Conservation (phyloP, 2,888 invertebrate species). For the Caenorhabditis panamensis region DNA sequence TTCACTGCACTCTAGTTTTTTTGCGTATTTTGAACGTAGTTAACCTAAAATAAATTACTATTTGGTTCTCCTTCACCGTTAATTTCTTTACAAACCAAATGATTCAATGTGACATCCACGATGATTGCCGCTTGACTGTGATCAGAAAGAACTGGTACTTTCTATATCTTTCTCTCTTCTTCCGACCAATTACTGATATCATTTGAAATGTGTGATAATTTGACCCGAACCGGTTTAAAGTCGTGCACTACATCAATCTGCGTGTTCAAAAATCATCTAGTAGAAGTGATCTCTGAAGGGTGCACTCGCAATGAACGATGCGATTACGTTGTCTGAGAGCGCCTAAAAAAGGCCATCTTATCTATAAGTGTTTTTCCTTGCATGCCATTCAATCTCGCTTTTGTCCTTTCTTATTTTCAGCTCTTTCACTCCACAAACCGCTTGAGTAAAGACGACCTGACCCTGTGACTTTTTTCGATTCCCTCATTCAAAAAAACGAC, state of each 20-base stretch:
- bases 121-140: not conserved
- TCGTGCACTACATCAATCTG: conserved; percentile 29
- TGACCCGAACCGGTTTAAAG: conserved; percentile 20
- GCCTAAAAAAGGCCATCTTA: conserved; percentile 13
- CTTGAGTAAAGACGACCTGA: not conserved
- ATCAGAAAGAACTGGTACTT: conserved; percentile 23
- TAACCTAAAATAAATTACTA: not conserved
- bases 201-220: conserved; percentile 32
- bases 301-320: conserved; percentile 7
- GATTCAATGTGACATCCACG: conserved; percentile 34
- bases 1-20: not conserved
- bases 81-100: conserved; percentile 16
- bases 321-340: conserved; percentile 33
- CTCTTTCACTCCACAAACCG: not conserved
- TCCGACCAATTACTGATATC: conserved; percentile 7
- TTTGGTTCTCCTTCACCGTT: not conserved
- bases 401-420: not conserved
- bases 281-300: conserved; percentile 9
- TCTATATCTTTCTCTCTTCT: not conserved
- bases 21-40: too few relatives aligned
- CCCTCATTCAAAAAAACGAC: not conserved
- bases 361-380: not conserved
- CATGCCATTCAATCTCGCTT: not conserved
- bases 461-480: too few relatives aligned
- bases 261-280: conserved; percentile 24